Evolutionary conservation across 2,113 vertebrate genomes (phyloP), one percentile per base, ranked within the genome.

Genomic region (Aepyceros melampus): DNA sequence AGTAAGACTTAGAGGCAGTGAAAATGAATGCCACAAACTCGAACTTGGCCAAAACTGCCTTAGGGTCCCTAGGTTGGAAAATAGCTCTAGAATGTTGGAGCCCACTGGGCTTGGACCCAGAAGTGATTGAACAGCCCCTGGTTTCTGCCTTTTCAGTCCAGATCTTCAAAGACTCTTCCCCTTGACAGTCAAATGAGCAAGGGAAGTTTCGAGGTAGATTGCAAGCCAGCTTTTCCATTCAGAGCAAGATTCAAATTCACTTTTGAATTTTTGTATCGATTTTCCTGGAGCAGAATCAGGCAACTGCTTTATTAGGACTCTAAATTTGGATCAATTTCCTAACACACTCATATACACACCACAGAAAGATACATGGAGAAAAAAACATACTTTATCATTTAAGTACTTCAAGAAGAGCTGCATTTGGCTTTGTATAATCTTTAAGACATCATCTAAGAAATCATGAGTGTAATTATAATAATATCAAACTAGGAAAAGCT

Each of bases 261-360:
- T 36, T 92, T 58, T 7, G 88, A 96, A 92, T 95, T 74, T 83
- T 9, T 13, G 2, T 92, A 45, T 87, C 33, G 76, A 4, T 87
- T 91, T 97, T 97, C 71, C 83, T 97, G 86, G 92, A 88, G 29
- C 31, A 79, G 67, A 96, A 60, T 47, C 86, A 74, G 49, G 49
- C 64, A 83, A 43, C 83, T 83, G 53, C 91, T 89, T 78, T 96
- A 78, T 90, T 94, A 96, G 49, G 36, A 40, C 49, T 74, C 78
- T 94, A 95, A 53, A 94, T 96, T n/a, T 58, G 62, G 31, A 93
- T 96, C 78, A 64, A 5, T 94, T 90, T 96, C 89, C 83, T 83
- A 64, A 85, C n/a, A 93, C n/a, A 89, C 85, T 91, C 55, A 79
- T 6, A 60, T 25, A 78, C 43, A 76, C 19, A 43, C 47, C 17